Percentiles rank a stretch among this genome's conserved stretches.
Evolutionary conservation across 2,888 invertebrate species (phyloP).

Genomic region (Brachypterus glaber): DNA sequence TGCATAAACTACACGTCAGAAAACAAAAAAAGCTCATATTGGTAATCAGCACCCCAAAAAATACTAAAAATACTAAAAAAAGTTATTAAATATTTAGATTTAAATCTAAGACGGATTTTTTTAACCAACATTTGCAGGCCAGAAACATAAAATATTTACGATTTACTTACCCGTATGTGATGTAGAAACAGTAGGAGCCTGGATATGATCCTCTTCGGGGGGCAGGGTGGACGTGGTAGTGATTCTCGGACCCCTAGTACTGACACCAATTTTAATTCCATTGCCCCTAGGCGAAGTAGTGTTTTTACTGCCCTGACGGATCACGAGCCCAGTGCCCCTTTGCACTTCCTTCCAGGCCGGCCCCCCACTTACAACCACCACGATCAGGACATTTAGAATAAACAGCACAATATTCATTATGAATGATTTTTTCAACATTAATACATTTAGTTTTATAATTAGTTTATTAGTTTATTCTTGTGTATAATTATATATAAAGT

Average conservation of each 20-base stretch:
- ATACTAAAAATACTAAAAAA: too few species aligned
- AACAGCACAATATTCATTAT: conserved; percentile 33
- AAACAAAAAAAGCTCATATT: too few species aligned
- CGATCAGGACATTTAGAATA: conserved; percentile 34
- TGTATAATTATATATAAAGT: too few species aligned
- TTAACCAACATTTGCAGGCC: too few species aligned
- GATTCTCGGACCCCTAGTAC: conserved; percentile 28
- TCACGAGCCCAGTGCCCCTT: conserved; percentile 36
- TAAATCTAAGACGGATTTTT: too few species aligned
- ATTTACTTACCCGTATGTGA: conserved; percentile 16
- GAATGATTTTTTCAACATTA: neutral
- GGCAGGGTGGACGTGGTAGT: conserved; percentile 27
- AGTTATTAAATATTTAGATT: too few species aligned
- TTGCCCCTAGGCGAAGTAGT: conserved; percentile 33
- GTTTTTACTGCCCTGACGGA: conserved; percentile 34
- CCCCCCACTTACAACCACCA: conserved; percentile 37
- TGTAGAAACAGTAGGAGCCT: conserved; percentile 28
- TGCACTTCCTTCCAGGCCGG: conserved; percentile 40
- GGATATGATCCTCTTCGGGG: conserved; percentile 34
- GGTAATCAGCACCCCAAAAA: too few species aligned
- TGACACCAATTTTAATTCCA: conserved; percentile 35
- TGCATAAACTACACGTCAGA: too few species aligned
- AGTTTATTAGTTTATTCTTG: too few species aligned
- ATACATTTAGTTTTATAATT: too few species aligned
- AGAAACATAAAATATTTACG: too few species aligned